Base-by-base conservation (phyloP, 2,113 vertebrate species). In the Corvus hawaiiensis region DNA sequence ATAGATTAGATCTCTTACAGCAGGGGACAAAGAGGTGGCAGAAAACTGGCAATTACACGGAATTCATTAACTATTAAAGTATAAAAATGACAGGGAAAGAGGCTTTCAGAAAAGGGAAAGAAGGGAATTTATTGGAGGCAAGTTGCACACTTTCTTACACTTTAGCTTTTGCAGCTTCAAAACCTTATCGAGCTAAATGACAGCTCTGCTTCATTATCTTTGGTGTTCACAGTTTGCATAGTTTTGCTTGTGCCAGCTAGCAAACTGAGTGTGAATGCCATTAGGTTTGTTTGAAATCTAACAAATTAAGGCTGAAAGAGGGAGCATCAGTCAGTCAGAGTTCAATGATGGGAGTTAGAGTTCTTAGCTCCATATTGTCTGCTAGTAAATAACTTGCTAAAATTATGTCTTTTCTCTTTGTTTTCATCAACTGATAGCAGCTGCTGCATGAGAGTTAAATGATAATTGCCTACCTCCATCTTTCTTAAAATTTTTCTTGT, bases 1-100 rank as follows among this genome's bases (percentile, higher is more conserved):
- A 96, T 87, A 98, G 94, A 97, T 96, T 95, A 96, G 97, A 77
- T 96, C 96, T 92, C 95, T 96, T 97, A 92, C 95, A 97, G 94
- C 93, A 95, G 92, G 93, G 94, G 94, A 95, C 84, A 84, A 79
- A 78, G 73, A 78, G 83, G 85, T 91, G 93, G 82, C 80, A 84
- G 91, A 95, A 96, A 96, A 94, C 85, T 94, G 93, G 83, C 95
- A 97, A 93, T 97, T 96, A 95, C 75, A 55, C 74, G 80, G 93
- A 96, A 97, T 95, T 95, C 87, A 96, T 97, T 97, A 98, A 76
- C 87, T 83, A 76, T 92, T 91, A 95, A 86, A 96, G 90, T 80
- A 95, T 87, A 94, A 95, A 96, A 96, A 90, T 93, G 92, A 92
- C 96, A 95, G 41, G 74, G 64, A 84, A 82, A 92, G 71, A 92